Base-by-base conservation (phyloP, 2,888 invertebrate genomes). In the Ormyrus thymus region DNA sequence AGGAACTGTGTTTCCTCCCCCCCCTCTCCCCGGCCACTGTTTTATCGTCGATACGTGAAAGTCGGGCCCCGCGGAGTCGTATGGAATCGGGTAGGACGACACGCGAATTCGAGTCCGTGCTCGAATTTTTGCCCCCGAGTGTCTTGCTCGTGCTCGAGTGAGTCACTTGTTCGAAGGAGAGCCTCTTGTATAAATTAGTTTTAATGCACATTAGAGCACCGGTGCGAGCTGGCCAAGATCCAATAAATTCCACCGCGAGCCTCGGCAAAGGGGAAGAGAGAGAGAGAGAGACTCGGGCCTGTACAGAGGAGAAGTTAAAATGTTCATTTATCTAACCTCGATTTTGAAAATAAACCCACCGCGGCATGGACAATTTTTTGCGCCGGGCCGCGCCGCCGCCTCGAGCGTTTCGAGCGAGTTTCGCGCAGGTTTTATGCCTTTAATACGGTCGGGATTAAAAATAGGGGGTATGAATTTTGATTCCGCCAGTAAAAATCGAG, bases 141-240 rank as follows among this genome's bases (percentile, higher is more conserved):
- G 29, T 29, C 29, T 29, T 29, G 2, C 29, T 29, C 2, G 29
- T 29, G 29, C 29, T 29, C 29, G 1, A 59, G 66, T 55, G 71
- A 66, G 53, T 65, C 66, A 66, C 66, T 53, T 53, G 43, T 45
- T 77, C 73, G 66, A 73, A 78, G 51, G 62, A 69, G 51, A 74
- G 59, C 11, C 64, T 58, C 74, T 74, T 65, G 78, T 74, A 78
- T 78, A 78, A 71, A 79, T 70, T 79, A 79, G 75, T 66, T 65
- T 75, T 71, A 79, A 75, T 75, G 66, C 65, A 75, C 75, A 71
- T 73, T 79, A 66, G 48, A 79, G 46, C 62, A 13, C 15, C 56
- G 62, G 15, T 59, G 59, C 61, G 68, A 51, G 51, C 61, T 79
- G 79, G 79, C 76, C 45, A 13, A 1, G 59, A 43, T 76, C 79